Evolutionary conservation across 35 echinoderm and acorn worm species (phyloP).

Genomic region (Ophioderma brevispina): DNA sequence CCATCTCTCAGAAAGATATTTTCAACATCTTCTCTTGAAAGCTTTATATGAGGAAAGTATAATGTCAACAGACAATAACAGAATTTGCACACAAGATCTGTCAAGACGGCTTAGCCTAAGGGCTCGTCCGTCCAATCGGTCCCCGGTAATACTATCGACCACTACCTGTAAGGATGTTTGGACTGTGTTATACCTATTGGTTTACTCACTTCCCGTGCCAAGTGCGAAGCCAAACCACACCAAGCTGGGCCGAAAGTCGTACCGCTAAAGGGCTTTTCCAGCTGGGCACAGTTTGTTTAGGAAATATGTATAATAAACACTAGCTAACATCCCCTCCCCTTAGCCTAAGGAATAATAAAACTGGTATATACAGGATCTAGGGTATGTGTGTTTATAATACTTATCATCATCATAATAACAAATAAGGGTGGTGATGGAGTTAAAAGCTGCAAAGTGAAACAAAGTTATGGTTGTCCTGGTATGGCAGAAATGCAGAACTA

Average conservation of each 20-base stretch:
- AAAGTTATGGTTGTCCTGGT: no score
- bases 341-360: neutral
- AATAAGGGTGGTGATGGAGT: no score
- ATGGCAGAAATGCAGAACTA: no score
- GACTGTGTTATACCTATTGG: neutral
- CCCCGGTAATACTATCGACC: neutral
- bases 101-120: neutral
- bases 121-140: neutral
- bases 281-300: constrained; percentile 9
- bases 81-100: neutral
- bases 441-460: no score
- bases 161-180: neutral
- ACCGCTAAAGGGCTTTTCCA: neutral
- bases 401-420: neutral
- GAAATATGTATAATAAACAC: constrained; percentile 15
- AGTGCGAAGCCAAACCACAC: neutral
- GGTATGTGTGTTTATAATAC: neutral
- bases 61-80: neutral
- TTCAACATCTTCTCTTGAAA: no score
- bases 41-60: neutral
- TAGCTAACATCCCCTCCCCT: neutral
- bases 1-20: no score
- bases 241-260: neutral
- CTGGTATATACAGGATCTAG: neutral
- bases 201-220: neutral